Evolutionary conservation across 2,797 vertebrate species (phyloP).

Genomic region (Coreius guichenoti): DNA sequence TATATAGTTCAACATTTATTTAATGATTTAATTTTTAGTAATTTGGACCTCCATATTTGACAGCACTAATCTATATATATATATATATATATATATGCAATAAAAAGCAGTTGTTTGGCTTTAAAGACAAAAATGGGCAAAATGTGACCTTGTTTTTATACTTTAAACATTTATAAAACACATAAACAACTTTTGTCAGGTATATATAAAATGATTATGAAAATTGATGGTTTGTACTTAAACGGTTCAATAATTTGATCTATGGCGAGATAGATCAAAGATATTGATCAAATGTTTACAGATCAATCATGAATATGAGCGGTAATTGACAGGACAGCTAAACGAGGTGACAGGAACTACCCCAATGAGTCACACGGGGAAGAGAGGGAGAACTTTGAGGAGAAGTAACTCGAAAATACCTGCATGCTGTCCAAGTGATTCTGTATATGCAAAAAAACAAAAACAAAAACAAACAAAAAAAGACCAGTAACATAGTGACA

Average conservation of each 20-base stretch:
- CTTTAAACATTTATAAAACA: conserved; percentile 20
- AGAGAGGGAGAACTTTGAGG: conserved; percentile 54
- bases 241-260: conserved; percentile 35
- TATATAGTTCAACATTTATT: no score
- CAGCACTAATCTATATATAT: background rate
- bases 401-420: conserved; percentile 87
- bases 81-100: background rate
- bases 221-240: background rate
- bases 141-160: background rate
- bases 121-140: background rate
- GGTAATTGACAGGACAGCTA: conserved; percentile 53
- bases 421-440: conserved; percentile 99
- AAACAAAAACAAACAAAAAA: conserved; percentile 56
- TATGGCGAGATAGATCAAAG: conserved; percentile 44
- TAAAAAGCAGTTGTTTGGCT: background rate
- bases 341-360: conserved; percentile 52
- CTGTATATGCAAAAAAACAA: conserved; percentile 87
- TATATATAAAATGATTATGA: conserved; percentile 25
- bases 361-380: conserved; percentile 52
- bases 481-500: conserved; percentile 82
- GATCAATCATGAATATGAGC: conserved; percentile 29
- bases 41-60: no score
- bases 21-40: no score
- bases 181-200: background rate
- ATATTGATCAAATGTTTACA: conserved; percentile 36